A percentile compares a stretch with the other conserved stretches of the same genome.
phyloP scores from a whole-genome alignment of 2,113 vertebrate species.

The Oreamnos americanus region DNA sequence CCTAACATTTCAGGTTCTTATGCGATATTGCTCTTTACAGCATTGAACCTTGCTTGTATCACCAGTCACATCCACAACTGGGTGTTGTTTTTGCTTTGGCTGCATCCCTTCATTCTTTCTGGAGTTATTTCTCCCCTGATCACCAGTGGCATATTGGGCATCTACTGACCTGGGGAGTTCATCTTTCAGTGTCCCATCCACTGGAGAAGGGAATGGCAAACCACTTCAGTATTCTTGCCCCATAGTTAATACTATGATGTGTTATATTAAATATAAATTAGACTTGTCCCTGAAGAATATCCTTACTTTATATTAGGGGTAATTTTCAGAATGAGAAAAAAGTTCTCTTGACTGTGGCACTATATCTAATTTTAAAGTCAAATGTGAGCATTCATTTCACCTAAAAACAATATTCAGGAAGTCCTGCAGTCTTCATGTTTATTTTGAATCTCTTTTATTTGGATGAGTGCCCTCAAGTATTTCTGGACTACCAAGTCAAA shows the following conservation, averaged over 20 bases:
- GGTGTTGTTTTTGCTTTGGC: no score
- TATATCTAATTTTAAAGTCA: background rate
- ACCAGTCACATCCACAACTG: no score
- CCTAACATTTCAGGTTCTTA: no score
- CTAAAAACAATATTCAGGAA: background rate
- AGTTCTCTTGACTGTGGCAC: background rate
- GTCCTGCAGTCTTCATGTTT: background rate
- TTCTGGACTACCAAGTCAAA: background rate
- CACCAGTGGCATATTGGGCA: no score
- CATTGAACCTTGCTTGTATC: no score
- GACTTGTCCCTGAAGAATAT: background rate
- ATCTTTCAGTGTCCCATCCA: background rate
- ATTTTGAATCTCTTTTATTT: background rate
- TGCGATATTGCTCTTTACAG: no score
- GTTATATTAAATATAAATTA: background rate
- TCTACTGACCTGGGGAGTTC: background rate
- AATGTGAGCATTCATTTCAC: background rate
- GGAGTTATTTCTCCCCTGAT: no score
- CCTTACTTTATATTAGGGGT: background rate
- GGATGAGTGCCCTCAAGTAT: background rate
- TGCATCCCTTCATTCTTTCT: no score
- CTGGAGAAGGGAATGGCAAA: background rate
- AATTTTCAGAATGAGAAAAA: background rate
- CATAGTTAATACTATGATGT: background rate
- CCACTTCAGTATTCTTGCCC: background rate